Conservation (phyloP, 35 echinoderm and acorn worm species). For the Strongylocentrotus purpuratus region DNA sequence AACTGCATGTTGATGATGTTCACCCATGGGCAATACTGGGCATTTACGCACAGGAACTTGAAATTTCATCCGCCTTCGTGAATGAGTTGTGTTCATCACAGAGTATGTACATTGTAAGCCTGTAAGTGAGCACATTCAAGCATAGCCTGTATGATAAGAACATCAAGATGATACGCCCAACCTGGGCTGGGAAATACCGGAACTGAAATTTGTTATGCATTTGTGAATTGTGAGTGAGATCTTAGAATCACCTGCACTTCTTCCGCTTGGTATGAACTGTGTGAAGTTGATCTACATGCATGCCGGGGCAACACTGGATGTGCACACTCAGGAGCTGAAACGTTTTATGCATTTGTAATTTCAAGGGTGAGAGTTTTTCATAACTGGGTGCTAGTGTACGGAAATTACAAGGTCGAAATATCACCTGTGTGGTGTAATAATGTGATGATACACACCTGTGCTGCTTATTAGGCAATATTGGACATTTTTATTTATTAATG, state of each 20-base stretch:
- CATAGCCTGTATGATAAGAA: conserved; percentile 67
- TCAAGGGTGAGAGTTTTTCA: not conserved
- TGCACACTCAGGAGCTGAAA: not conserved
- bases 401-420: not conserved
- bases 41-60: not conserved
- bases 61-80: not conserved
- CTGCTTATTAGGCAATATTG: conserved; percentile 85
- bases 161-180: conserved; percentile 71
- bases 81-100: not conserved
- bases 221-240: not conserved
- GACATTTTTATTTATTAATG: conserved; percentile 86
- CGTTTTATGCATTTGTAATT: not conserved
- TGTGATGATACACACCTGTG: not conserved
- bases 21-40: not conserved
- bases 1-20: not conserved
- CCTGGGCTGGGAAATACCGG: not conserved
- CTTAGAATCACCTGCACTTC: not conserved
- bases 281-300: too few relatives aligned
- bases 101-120: too few relatives aligned
- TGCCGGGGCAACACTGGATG: too few relatives aligned
- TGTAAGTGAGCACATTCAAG: conserved; percentile 63
- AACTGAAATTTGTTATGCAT: not conserved
- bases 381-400: not conserved
- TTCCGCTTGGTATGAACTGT: too few relatives aligned
- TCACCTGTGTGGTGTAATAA: too few relatives aligned